Evolutionary conservation across 2,888 invertebrate species (phyloP).

Genomic region (Epinotia bilunana): DNA sequence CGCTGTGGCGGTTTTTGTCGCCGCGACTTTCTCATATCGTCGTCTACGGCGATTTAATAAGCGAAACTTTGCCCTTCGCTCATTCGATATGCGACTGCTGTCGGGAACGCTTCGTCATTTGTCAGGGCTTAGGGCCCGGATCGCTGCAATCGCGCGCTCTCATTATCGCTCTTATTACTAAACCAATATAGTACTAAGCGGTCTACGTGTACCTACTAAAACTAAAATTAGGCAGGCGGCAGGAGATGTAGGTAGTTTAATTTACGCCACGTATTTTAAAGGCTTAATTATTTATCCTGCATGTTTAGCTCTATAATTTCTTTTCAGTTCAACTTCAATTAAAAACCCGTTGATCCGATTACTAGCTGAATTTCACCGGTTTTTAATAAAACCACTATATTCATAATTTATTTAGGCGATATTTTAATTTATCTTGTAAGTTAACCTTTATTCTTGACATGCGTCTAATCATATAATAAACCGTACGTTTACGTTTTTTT

Average conservation of each 20-base stretch:
- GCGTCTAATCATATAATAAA: neutral
- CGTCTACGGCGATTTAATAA: conserved; percentile 79
- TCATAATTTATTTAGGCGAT: too few species aligned
- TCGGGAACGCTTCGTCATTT: conserved; percentile 69
- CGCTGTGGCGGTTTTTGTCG: conserved; percentile 75
- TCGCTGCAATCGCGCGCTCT: conserved; percentile 44
- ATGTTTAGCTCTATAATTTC: too few species aligned
- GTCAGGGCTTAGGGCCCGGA: conserved; percentile 53
- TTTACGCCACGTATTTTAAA: neutral
- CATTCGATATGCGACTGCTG: conserved; percentile 79
- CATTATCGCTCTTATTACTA: conserved; percentile 42
- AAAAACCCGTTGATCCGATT: too few species aligned
- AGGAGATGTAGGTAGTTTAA: neutral
- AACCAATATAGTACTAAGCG: neutral
- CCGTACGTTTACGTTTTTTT: conserved; percentile 12
- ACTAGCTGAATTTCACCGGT: too few species aligned
- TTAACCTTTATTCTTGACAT: neutral
- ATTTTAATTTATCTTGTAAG: too few species aligned
- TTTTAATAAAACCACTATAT: too few species aligned
- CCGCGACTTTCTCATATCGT: conserved; percentile 77
- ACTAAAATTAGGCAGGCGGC: too few species aligned
- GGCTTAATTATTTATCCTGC: neutral
- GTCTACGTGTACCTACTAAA: neutral
- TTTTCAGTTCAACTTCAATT: too few species aligned
- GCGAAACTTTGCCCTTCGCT: conserved; percentile 76